Percentiles rank a stretch among this genome's conserved stretches.
Evolutionary conservation across 2,113 vertebrate species (phyloP).

Genomic region (Toxostoma redivivum): DNA sequence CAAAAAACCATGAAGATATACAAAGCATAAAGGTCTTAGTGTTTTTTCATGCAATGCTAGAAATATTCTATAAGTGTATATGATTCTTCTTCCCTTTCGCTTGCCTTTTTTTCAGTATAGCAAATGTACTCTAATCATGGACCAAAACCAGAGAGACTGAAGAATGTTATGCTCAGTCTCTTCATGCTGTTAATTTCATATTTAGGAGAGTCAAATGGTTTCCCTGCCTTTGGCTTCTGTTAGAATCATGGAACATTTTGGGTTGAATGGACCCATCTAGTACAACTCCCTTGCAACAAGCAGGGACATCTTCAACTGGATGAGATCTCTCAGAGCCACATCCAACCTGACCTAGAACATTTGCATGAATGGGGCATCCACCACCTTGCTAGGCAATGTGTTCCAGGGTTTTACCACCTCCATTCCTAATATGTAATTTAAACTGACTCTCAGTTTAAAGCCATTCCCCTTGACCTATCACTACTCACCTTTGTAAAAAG

Average conservation of each 20-base stretch:
- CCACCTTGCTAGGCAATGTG: background rate
- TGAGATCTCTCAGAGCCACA: background rate
- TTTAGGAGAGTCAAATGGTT: background rate
- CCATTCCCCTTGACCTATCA: background rate
- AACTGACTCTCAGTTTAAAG: background rate
- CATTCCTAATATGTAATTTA: background rate
- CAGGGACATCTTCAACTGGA: background rate
- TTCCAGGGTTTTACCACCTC: background rate
- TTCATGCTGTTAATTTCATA: background rate
- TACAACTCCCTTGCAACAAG: background rate
- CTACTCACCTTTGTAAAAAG: background rate
- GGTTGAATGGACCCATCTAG: background rate
- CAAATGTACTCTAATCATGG: background rate
- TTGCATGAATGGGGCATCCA: background rate
- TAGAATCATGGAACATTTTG: background rate
- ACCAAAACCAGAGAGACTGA: background rate
- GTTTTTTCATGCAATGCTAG: background rate
- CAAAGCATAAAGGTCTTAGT: background rate
- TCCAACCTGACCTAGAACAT: background rate
- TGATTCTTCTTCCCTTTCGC: background rate
- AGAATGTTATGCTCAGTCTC: background rate
- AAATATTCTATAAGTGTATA: background rate
- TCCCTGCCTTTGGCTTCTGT: background rate
- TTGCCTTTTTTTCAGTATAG: background rate
- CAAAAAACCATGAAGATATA: background rate